A percentile compares a stretch with the other conserved stretches of the same genome.
These are phyloP conservation scores for Notarius quadriscutis DNA, from an alignment of 2,113 vertebrate species.

Conservation along the genomic window DNA sequence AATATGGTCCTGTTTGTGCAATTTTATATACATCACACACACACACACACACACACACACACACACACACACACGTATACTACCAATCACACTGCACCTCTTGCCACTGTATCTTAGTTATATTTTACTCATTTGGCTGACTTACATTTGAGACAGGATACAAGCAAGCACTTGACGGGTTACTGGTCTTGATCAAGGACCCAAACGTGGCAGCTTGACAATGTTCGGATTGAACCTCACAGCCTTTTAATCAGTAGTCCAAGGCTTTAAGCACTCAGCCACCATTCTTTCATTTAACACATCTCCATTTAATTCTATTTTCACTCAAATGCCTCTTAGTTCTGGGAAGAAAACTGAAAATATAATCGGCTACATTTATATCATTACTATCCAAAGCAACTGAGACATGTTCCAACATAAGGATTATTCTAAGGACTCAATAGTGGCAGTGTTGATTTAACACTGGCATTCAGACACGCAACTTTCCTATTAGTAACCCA, in stretches of 20 bases:
- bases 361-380: neutral
- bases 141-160: neutral
- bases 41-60: too few relatives aligned
- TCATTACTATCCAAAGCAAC: neutral
- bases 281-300: neutral
- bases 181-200: neutral
- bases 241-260: neutral
- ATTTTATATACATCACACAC: too few relatives aligned
- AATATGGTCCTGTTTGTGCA: neutral
- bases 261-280: conserved; percentile 5
- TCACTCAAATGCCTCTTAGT: neutral
- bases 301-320: too few relatives aligned
- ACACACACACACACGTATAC: too few relatives aligned
- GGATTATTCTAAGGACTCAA: neutral
- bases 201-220: neutral
- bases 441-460: neutral
- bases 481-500: neutral
- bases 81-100: neutral
- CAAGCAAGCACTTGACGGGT: neutral
- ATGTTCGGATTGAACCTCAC: neutral
- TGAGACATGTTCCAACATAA: neutral
- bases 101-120: neutral
- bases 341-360: neutral
- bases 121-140: neutral
- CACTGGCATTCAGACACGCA: neutral